Conservation (phyloP, 2,113 vertebrate genomes). For the Pluvialis apricaria region DNA sequence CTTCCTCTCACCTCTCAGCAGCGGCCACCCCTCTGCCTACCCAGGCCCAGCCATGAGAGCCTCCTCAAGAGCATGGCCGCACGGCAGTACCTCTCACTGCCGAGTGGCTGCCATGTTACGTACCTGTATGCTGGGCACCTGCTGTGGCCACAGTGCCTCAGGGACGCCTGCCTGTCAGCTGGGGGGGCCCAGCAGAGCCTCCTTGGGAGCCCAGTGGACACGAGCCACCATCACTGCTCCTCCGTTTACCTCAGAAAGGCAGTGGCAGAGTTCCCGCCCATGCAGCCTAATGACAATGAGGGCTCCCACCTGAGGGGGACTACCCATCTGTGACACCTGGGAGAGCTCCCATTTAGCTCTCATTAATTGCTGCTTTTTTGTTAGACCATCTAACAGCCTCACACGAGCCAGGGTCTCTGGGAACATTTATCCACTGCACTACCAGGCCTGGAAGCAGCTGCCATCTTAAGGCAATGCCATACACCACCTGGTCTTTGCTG, state of each 20-base stretch:
- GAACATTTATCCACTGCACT: background rate
- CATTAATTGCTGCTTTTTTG: background rate
- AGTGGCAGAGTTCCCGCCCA: rapidly evolving
- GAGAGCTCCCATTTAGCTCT: background rate
- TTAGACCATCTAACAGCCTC: background rate
- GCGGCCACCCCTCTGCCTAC: rapidly evolving
- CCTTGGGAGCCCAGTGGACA: rapidly evolving
- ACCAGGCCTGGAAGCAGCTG: rapidly evolving
- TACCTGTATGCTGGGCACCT: background rate
- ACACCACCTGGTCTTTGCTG: background rate
- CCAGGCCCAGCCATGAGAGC: background rate
- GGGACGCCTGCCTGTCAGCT: rapidly evolving
- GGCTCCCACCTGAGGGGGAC: background rate
- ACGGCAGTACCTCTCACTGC: background rate
- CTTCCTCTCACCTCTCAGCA: background rate
- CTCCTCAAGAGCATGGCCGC: rapidly evolving
- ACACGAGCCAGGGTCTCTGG: background rate
- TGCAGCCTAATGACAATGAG: rapidly evolving
- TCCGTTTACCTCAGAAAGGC: background rate
- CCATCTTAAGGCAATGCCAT: background rate
- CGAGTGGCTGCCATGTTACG: too few species aligned
- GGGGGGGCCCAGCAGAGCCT: rapidly evolving
- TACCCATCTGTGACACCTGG: background rate
- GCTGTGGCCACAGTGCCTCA: background rate
- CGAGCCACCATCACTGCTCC: background rate